phyloP scores from a whole-genome alignment of 2,113 vertebrate species.

The Neoarius graeffei region DNA sequence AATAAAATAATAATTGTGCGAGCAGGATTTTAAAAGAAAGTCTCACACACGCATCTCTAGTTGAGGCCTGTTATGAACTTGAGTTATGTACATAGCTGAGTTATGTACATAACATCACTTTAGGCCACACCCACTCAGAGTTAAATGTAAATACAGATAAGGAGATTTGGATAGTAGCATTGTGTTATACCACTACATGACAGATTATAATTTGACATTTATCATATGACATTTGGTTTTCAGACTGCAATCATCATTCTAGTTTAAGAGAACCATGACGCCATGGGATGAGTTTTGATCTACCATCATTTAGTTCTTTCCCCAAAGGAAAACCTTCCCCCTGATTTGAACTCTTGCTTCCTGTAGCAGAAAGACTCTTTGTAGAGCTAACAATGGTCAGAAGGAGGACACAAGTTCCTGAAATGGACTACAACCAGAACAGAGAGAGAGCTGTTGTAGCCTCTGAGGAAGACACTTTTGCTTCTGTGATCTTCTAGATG shows the following conservation, averaged over 20 bases:
- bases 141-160: neutral
- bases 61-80: neutral
- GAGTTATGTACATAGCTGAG: neutral
- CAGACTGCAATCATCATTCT: neutral
- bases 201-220: neutral
- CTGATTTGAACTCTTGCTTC: neutral
- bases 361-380: neutral
- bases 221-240: neutral
- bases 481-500: neutral
- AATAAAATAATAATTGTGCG: neutral
- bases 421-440: neutral
- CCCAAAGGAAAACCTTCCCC: neutral
- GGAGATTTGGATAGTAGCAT: neutral
- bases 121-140: neutral
- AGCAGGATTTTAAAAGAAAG: neutral
- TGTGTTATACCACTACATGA: neutral
- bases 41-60: neutral
- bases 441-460: neutral
- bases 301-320: neutral
- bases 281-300: neutral
- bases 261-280: neutral
- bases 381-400: neutral
- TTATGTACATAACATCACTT: neutral
- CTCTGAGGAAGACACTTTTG: neutral
- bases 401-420: neutral